Conservation (phyloP, 2,113 vertebrate species). For the Percopsis transmontana region DNA sequence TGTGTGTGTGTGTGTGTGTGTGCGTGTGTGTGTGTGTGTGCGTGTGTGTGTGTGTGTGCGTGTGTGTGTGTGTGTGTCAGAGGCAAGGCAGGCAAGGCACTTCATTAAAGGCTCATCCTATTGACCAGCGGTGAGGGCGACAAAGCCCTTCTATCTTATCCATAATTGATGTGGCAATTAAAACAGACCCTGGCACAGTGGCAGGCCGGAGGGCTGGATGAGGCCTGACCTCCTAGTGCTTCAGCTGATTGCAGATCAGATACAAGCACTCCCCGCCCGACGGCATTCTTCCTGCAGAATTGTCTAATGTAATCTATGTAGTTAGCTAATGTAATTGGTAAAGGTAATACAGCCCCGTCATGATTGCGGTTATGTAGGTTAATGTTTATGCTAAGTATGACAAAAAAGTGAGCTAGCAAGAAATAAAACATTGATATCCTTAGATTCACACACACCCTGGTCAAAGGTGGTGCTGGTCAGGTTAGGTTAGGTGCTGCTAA, state of each 20-base stretch:
- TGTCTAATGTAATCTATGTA: too few species aligned
- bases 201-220: constrained; percentile 18
- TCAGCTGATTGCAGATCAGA: constrained; percentile 46
- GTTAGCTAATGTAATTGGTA: constrained; percentile 43
- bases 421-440: constrained; percentile 70
- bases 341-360: constrained; percentile 35
- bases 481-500: too few species aligned
- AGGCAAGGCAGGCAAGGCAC: constrained; percentile 24
- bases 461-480: too few species aligned
- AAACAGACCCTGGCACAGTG: constrained; percentile 35
- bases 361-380: constrained; percentile 36
- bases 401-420: too few species aligned
- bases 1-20: constrained; percentile 13
- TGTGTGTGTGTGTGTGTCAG: background rate
- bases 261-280: constrained; percentile 18
- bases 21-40: constrained; percentile 23
- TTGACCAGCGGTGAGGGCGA: constrained; percentile 45
- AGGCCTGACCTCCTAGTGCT: constrained; percentile 29
- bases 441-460: constrained; percentile 4
- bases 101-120: constrained; percentile 52
- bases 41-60: constrained; percentile 7
- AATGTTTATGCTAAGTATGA: too few species aligned
- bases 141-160: constrained; percentile 48
- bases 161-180: constrained; percentile 62
- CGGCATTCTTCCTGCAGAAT: constrained; percentile 14